Conservation (phyloP, 2,888 invertebrate species). For the Scaptomyza parva region DNA sequence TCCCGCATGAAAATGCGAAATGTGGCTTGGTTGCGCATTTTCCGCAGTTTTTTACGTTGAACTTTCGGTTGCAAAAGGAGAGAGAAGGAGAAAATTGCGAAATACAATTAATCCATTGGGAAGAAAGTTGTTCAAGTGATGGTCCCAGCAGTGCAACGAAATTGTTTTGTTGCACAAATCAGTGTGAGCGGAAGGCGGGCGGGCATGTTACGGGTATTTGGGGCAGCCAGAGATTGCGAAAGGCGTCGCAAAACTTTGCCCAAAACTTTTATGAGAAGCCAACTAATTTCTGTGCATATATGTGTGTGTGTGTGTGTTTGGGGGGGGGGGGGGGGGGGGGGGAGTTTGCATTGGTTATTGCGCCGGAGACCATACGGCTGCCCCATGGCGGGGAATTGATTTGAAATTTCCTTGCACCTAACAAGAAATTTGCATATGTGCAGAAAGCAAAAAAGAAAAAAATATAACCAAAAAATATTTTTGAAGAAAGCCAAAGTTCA, state of each 20-base stretch:
- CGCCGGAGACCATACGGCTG: conserved; percentile 35
- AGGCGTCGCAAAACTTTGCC: conserved; percentile 54
- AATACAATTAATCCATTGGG: conserved; percentile 75
- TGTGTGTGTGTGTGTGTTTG: conserved; percentile 7
- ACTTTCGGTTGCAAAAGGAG: background rate
- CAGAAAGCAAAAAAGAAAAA: background rate
- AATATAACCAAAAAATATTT: background rate
- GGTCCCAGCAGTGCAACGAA: conserved; percentile 42
- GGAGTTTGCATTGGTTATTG: conserved; percentile 49
- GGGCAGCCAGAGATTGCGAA: conserved; percentile 1
- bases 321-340: no score
- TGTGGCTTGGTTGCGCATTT: conserved; percentile 7
- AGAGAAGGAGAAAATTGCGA: conserved; percentile 48
- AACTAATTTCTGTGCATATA: conserved; percentile 61
- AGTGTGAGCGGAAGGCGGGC: conserved; percentile 32
- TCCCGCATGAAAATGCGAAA: conserved; percentile 60
- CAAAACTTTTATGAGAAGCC: conserved; percentile 70
- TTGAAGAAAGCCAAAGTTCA: conserved; percentile 3
- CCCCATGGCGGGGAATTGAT: conserved; percentile 52
- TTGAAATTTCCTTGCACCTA: conserved; percentile 33
- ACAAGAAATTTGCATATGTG: conserved; percentile 46
- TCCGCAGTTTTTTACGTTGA: conserved; percentile 11
- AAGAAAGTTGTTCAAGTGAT: conserved; percentile 54
- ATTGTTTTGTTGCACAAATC: conserved; percentile 56
- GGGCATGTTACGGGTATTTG: conserved; percentile 33